These are phyloP conservation scores for Trachelus stipa DNA, from an alignment of 2,888 invertebrate species.

Conservation along the genomic window DNA sequence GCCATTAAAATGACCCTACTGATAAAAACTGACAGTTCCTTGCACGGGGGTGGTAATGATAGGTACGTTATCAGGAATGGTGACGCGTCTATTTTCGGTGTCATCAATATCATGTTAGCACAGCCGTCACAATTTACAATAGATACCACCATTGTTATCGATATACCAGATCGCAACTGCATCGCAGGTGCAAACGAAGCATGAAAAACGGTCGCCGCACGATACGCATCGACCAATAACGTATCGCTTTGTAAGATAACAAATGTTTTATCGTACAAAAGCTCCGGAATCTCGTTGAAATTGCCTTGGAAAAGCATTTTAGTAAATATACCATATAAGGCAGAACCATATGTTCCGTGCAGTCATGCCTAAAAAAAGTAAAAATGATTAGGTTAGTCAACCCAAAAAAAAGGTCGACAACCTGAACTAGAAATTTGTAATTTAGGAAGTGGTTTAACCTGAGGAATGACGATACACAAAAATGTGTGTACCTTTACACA, in stretches of 20 bases:
- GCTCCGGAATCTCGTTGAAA: neutral
- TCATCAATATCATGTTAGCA: neutral
- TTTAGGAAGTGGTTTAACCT: neutral
- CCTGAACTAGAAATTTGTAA: neutral
- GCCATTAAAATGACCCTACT: neutral
- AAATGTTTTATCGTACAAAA: neutral
- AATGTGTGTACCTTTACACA: neutral
- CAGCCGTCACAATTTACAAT: neutral
- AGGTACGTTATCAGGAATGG: too few species aligned
- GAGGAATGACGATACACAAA: neutral
- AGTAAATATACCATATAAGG: neutral
- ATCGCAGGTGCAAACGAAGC: neutral
- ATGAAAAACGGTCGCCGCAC: neutral
- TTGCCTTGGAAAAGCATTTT: neutral
- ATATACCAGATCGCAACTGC: neutral
- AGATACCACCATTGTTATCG: neutral
- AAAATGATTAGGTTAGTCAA: neutral
- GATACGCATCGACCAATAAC: neutral
- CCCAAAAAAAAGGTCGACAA: neutral
- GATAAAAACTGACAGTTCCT: neutral
- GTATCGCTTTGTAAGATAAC: neutral
- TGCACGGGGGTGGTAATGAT: neutral
- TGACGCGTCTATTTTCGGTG: neutral
- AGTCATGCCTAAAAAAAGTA: neutral
- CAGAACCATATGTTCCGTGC: neutral